A percentile compares a stretch with the other conserved stretches of the same genome.
Conservation (phyloP, 2,888 invertebrate genomes). For the Calameuta idolon region DNA sequence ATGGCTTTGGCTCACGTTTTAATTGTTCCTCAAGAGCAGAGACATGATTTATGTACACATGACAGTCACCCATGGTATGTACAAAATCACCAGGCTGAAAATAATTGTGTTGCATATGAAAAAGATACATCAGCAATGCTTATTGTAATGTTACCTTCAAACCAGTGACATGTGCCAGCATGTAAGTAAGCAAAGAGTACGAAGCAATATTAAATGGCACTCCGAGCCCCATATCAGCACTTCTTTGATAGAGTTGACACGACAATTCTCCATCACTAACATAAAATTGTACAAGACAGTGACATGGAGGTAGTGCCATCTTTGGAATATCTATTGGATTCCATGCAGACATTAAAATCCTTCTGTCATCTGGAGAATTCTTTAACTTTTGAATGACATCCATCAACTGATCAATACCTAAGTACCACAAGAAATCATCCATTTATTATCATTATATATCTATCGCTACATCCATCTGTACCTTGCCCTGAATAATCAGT, state of each 20-base stretch:
- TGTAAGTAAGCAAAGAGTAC: conserved; percentile 91
- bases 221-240: conserved; percentile 98
- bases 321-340: conserved; percentile 87
- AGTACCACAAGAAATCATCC: conserved; percentile 26
- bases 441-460: background rate
- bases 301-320: conserved; percentile 98
- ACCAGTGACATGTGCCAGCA: conserved; percentile 96
- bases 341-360: conserved; percentile 96
- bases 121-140: background rate
- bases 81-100: conserved; percentile 90
- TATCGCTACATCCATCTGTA: conserved; percentile 18
- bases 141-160: conserved; percentile 74
- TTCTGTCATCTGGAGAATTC: conserved; percentile 85
- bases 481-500: conserved; percentile 81
- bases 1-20: conserved; percentile 80
- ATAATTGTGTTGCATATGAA: conserved; percentile 5
- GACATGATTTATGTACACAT: conserved; percentile 92
- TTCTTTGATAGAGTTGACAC: conserved; percentile 94
- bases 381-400: conserved; percentile 84
- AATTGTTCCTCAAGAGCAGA: conserved; percentile 86
- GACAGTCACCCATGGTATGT: conserved; percentile 95
- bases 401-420: conserved; percentile 92
- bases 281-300: conserved; percentile 94
- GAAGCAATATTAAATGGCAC: conserved; percentile 99
- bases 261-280: conserved; percentile 87